These are phyloP conservation scores for Dryobotodes eremita DNA, from an alignment of 2,888 invertebrate genomes.

Conservation along the genomic window DNA sequence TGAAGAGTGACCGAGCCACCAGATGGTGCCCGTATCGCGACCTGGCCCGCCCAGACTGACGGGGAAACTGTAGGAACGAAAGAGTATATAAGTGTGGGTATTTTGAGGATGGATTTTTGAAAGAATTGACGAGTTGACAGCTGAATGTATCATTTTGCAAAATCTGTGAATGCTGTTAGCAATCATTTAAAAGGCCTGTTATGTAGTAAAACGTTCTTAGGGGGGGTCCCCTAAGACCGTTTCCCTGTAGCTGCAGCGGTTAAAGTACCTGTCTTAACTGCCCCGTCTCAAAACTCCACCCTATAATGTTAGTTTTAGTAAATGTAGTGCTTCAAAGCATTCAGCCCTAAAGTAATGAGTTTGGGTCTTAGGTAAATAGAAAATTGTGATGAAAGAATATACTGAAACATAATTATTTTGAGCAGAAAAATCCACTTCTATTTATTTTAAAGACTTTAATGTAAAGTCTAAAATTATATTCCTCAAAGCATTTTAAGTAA, in stretches of 20 bases:
- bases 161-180: neutral
- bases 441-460: too few species aligned
- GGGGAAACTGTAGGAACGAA: constrained; percentile 91
- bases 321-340: neutral
- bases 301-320: neutral
- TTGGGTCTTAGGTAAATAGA: neutral
- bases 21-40: constrained; percentile 92
- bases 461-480: neutral
- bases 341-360: neutral
- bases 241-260: neutral
- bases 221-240: neutral
- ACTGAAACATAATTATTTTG: neutral
- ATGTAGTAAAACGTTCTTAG: neutral
- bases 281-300: neutral
- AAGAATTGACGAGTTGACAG: neutral
- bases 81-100: neutral
- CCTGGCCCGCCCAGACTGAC: constrained; percentile 94
- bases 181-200: neutral
- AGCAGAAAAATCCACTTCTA: too few species aligned
- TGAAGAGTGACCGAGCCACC: constrained; percentile 93
- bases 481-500: neutral
- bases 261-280: neutral
- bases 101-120: neutral
- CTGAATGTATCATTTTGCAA: neutral
- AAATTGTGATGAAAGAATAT: neutral